Base-by-base conservation (phyloP, 2,797 vertebrate species). In the Picus viridis region DNA sequence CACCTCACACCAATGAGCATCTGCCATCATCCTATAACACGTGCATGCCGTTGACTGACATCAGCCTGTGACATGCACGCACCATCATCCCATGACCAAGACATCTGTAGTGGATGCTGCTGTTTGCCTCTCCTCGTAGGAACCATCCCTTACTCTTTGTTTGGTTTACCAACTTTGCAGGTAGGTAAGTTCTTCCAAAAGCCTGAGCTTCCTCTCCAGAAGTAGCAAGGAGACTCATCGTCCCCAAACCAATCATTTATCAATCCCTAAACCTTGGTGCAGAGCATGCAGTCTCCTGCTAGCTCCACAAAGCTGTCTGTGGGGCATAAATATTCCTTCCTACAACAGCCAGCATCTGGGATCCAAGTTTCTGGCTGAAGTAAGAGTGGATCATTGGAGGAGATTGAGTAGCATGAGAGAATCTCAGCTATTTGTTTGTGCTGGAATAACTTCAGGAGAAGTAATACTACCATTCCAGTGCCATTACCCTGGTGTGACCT, bases 361-460 rank as follows among this genome's bases (percentile, higher is more conserved):
- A 56, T 34, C 27, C 0, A 0, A 58, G 36, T 14, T 56, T 16
- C 43, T 64, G 69, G 49, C 39, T 4, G 16, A 82, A 45, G 39
- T 29, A 15, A 59, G 73, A 58, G 45, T 32, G n/a, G 20, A 36
- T 70, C 76, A 16, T 26, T 72, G 87, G 57, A 84, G 39, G 36
- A 27, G n/a, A 82, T 20, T 45, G 22, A 71, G 9, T 36, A 85
- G 75, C 67, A 62, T 54, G 62, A 87, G 68, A 61, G 68, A 34
- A 79, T 70, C 77, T 91, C 83, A 78, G 51, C 65, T 74, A 41
- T 74, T 85, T 59, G 32, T 78, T 92, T 5, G 0, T 0, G 3
- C 30, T 51, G 29, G 73, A 86, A 86, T 80, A 92, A 80, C 20
- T 74, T 72, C 34, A 45, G 51, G 51, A 89, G 57, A 92, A 88